Conservation (phyloP, 2,797 vertebrate species). For the Pristis pectinata region DNA sequence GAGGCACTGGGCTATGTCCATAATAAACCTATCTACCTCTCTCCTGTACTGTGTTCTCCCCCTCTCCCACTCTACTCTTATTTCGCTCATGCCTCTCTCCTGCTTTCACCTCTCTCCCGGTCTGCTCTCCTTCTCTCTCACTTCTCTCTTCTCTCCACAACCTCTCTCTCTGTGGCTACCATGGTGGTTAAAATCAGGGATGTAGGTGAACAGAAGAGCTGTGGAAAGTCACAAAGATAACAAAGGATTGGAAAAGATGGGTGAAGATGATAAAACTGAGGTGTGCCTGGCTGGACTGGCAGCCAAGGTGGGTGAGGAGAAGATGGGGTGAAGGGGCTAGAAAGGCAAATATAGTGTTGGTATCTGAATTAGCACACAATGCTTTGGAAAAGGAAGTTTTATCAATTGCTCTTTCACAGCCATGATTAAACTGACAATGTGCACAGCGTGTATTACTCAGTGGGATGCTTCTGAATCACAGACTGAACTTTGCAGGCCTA, state of each 20-base stretch:
- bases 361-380: neutral
- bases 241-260: neutral
- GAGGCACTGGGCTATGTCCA: too few relatives aligned
- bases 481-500: neutral
- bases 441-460: neutral
- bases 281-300: neutral
- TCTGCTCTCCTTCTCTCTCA: too few relatives aligned
- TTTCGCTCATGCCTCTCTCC: too few relatives aligned
- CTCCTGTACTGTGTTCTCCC: too few relatives aligned
- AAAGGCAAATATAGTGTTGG: neutral
- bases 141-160: too few relatives aligned
- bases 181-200: too few relatives aligned
- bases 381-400: neutral
- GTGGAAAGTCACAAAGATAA: neutral
- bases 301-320: neutral
- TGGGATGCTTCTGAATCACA: neutral
- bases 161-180: too few relatives aligned
- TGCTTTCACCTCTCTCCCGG: too few relatives aligned
- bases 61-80: too few relatives aligned
- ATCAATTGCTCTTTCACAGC: neutral
- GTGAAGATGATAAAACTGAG: neutral
- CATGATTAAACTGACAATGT: neutral
- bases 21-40: too few relatives aligned
- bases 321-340: neutral
- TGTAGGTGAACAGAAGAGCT: too few relatives aligned